Base-by-base conservation (phyloP, 2,113 vertebrate species). In the Gila orcuttii region DNA sequence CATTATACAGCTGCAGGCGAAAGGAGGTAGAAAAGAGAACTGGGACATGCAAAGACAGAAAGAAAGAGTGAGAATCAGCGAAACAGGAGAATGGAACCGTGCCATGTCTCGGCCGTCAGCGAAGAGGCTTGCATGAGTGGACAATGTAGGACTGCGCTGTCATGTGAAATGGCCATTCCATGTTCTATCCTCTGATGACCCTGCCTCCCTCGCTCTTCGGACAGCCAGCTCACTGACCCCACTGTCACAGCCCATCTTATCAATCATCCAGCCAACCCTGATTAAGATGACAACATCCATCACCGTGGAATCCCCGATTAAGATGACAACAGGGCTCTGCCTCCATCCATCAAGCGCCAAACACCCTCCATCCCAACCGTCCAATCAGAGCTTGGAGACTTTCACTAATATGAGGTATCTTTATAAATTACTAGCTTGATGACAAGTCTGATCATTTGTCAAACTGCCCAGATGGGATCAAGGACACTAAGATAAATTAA, bases 251-350 rank as follows among this genome's bases (percentile, higher is more conserved):
- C 39, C 50, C 73, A 86, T 89, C 82, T 59, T 78, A 86, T 89
- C 82, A 68, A 86, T 88, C 87, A 69, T 23, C n/a, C 23, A 42
- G 60, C 77, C 77, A 85, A 78, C 85, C 62, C 78, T 89, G 88
- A 89, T 89, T 82, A 85, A 85, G 82, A 88, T 85, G 88, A 89
- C 85, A 84, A 86, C 77, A 86, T 86, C 77, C 69, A 89, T 89
- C 88, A 89, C 60, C 5, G 82, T 84, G 60, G 71, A 86, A 89
- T 82, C 62, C 78, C 85, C 59, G 82, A 89, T 89, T 89, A 82
- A 21, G 42, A 82, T 85, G 82, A 89, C 68, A 89, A 89, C 69
- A n/a, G 47, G 71, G 33, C 39, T 82, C 11, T 39, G 66, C 52
- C 60, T 77, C 64, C 85, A 88, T 88, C 85, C 82, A 85, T 89